Percentiles rank a stretch among this genome's conserved stretches.
Evolutionary conservation across 2,888 invertebrate species (phyloP).

Genomic region (Mactromeris polynyma): DNA sequence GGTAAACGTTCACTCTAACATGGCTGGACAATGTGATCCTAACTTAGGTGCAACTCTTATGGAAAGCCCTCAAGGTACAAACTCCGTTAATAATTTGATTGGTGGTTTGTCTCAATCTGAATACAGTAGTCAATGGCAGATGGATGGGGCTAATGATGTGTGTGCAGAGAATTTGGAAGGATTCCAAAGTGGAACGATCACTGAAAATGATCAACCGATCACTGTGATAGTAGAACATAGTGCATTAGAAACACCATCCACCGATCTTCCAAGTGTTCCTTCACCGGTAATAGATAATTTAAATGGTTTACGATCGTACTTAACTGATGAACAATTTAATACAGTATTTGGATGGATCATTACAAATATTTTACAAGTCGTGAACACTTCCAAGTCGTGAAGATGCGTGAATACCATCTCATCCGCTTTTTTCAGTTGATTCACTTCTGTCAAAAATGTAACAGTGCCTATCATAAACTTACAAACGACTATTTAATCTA

Average conservation of each 20-base stretch:
- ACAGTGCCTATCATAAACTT: background rate
- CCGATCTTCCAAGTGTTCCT: background rate
- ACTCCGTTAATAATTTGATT: background rate
- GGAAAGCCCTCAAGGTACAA: background rate
- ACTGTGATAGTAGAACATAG: background rate
- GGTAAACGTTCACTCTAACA: too few species aligned
- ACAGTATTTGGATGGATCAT: background rate
- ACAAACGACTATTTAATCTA: background rate
- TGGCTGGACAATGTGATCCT: background rate
- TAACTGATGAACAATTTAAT: background rate
- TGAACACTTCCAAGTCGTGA: too few species aligned
- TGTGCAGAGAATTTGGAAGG: too few species aligned
- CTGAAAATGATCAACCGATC: background rate
- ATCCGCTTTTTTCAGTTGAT: too few species aligned
- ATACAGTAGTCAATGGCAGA: background rate
- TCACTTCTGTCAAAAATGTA: too few species aligned
- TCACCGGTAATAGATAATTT: background rate
- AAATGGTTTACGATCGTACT: background rate
- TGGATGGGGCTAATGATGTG: too few species aligned
- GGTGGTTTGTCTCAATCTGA: background rate
- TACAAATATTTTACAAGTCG: background rate
- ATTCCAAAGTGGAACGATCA: too few species aligned
- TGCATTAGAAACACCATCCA: background rate
- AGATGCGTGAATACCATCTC: too few species aligned
- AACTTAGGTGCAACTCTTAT: background rate